Percentiles rank a stretch among this genome's conserved stretches.
These are phyloP conservation scores for Cossypha dichroa DNA, from an alignment of 2,797 vertebrate genomes.

Conservation along the genomic window DNA sequence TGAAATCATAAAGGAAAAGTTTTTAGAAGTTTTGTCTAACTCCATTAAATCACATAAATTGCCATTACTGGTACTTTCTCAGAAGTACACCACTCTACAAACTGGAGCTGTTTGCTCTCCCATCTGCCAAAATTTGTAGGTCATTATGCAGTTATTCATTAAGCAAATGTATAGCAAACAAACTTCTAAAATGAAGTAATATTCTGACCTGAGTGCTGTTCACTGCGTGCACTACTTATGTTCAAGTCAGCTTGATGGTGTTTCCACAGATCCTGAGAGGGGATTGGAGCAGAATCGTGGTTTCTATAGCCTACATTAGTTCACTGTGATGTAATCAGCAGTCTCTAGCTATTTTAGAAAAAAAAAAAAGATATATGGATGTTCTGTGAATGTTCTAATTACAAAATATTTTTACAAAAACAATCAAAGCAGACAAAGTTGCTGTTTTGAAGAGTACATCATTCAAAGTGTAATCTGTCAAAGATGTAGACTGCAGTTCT, in stretches of 20 bases:
- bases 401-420: not conserved
- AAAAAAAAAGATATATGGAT: not conserved
- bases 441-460: not conserved
- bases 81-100: not conserved
- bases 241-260: conserved; percentile 5
- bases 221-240: not conserved
- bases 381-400: not conserved
- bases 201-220: not conserved
- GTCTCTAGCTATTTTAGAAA: not conserved
- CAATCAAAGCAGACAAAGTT: not conserved
- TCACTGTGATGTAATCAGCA: not conserved
- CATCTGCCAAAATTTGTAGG: not conserved
- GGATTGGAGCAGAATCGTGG: not conserved
- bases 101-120: conserved; percentile 21
- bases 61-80: not conserved
- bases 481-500: not conserved
- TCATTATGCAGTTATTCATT: not conserved
- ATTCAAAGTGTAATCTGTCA: not conserved
- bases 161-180: not conserved
- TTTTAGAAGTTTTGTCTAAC: not conserved
- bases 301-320: not conserved
- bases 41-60: not conserved
- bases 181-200: not conserved
- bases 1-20: not conserved
- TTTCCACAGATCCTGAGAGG: not conserved